Percentiles rank a stretch among this genome's conserved stretches.
These are phyloP conservation scores for Diphyllodes magnificus DNA, from an alignment of 2,113 vertebrate species.

Conservation along the genomic window DNA sequence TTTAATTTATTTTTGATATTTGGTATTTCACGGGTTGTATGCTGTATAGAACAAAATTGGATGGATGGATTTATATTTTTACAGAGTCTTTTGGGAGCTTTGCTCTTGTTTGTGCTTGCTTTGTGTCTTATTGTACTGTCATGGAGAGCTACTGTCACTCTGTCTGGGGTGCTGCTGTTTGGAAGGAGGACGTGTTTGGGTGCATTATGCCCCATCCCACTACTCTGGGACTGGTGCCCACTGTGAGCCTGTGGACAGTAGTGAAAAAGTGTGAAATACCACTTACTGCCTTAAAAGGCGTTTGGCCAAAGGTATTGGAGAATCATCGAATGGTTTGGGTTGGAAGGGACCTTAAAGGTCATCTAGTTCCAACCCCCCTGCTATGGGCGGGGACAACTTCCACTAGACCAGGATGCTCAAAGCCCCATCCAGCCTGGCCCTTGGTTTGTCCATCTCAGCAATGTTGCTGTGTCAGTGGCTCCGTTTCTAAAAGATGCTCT, in stretches of 20 bases:
- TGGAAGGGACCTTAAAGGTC: neutral
- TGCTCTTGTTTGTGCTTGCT: neutral
- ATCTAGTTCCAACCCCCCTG: neutral
- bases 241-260: neutral
- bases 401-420: neutral
- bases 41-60: neutral
- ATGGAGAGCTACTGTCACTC: neutral
- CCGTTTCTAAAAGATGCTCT: neutral
- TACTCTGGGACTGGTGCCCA: neutral
- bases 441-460: neutral
- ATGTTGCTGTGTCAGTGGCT: neutral
- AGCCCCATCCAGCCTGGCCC: neutral
- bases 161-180: neutral
- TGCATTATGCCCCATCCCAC: accelerated
- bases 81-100: neutral
- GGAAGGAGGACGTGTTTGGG: neutral
- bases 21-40: neutral
- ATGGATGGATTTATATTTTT: neutral
- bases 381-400: accelerated
- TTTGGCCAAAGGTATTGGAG: neutral
- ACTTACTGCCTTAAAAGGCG: neutral
- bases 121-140: neutral
- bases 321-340: neutral
- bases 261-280: neutral
- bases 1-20: neutral